Evolutionary conservation across 2,113 vertebrate genomes (phyloP), one percentile per base, ranked within the genome.

Genomic region (Aplodontia rufa): DNA sequence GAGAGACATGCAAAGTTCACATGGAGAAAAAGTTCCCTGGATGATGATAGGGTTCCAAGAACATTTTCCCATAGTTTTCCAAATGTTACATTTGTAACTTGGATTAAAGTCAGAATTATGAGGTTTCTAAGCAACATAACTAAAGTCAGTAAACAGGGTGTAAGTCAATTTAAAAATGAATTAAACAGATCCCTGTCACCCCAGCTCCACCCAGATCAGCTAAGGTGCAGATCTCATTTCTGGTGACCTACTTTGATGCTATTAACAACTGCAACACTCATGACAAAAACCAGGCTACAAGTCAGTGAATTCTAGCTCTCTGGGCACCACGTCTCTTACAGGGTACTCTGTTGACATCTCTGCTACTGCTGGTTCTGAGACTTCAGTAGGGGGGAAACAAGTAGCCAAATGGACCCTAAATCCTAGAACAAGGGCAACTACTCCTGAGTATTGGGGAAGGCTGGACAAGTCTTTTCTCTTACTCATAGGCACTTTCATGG

Each of bases 31-130:
- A 37, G 32, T 90, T 92, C 40, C 76, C 68, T 69, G 40, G 76
- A 79, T 28, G 49, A 74, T 79, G 71, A 90, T 22, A 45, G 72
- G n/a, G 76, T 85, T 95, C 87, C 97, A 96, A 88, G 90, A 96
- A 92, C 35, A 80, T 74, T 97, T 93, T 93, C 40, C 81, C 55
- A 78, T 76, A 74, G n/a, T 96, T 96, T 97, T 95, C 76, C 90
- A 97, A 97, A 93, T 91, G 94, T 96, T 96, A 87, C 96, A 88
- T 97, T 96, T 95, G 60, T 87, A 78, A 58, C 53, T 95, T 97
- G 92, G 95, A 97, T 37, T 82, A 47, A 32, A 78, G 62, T 95
- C 95, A 95, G 60, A 95, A 78, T 68, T 55, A 78, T 16, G 35
- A 84, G 66, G 96, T 97, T 95, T 92, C 97, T 96, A 96, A 92